Conservation (phyloP, 2,797 vertebrate species). For the Trichosurus vulpecula region DNA sequence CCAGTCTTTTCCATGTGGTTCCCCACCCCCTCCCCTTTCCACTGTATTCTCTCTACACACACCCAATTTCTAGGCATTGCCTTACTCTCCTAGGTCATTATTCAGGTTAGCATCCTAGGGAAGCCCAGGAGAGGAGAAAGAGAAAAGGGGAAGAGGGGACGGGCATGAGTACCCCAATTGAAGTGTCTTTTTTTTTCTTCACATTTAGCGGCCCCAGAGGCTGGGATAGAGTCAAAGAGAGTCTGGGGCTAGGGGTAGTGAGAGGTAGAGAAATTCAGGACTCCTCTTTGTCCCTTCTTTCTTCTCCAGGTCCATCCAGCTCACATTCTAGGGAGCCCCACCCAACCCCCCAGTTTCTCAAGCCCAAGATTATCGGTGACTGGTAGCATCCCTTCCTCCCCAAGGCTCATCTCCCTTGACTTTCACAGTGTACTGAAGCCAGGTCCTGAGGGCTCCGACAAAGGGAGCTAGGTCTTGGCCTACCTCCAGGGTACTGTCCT, state of each 20-base stretch:
- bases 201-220: conserved; percentile 69
- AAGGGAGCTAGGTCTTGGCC: neutral
- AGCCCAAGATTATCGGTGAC: neutral
- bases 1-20: conserved; percentile 28
- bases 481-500: neutral
- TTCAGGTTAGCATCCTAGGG: neutral
- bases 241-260: conserved; percentile 12
- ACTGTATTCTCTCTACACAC: neutral
- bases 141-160: neutral
- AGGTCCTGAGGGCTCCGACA: neutral
- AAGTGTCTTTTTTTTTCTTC: conserved; percentile 57
- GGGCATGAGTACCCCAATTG: neutral
- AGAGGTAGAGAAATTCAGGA: conserved; percentile 40
- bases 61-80: neutral
- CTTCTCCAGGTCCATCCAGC: neutral
- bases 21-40: neutral
- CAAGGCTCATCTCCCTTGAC: neutral
- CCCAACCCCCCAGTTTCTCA: neutral
- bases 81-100: conserved; percentile 14
- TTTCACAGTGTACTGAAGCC: conserved; percentile 73
- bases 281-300: neutral
- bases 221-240: neutral
- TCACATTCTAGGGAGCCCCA: neutral
- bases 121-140: neutral
- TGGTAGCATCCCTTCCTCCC: neutral